Evolutionary conservation across 2,888 invertebrate genomes (phyloP).

Genomic region (Drosophila infuscata): DNA sequence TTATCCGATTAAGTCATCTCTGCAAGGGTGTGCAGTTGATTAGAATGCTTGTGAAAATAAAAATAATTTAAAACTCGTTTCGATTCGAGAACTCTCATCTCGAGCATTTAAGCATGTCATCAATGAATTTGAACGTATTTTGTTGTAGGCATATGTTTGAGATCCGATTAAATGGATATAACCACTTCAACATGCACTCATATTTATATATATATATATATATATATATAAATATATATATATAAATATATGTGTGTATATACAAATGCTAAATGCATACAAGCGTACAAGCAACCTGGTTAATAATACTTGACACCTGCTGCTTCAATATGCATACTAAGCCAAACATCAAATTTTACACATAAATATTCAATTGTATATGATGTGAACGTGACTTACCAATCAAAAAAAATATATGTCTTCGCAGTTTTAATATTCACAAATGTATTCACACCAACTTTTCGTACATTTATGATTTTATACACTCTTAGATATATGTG

Average conservation of each 20-base stretch:
- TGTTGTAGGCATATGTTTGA: slow-evolving; percentile 1
- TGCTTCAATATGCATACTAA: slow-evolving; percentile 30
- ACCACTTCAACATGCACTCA: slow-evolving; percentile 7
- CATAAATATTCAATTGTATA: not conserved
- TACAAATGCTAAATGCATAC: slow-evolving; percentile 5
- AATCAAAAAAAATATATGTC: slow-evolving; percentile 10
- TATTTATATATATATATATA: not conserved
- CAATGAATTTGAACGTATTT: slow-evolving; percentile 9
- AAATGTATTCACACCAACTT: slow-evolving; percentile 18
- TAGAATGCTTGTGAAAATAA: not conserved
- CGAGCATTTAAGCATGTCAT: not conserved
- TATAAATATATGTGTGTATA: not conserved
- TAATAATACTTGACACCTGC: slow-evolving; percentile 46
- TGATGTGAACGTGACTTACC: slow-evolving; percentile 29
- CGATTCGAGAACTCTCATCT: not conserved
- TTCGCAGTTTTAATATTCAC: slow-evolving; percentile 12
- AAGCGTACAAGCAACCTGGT: slow-evolving; percentile 20
- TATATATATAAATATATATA: not conserved
- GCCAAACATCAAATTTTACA: not conserved
- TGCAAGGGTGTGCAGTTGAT: not conserved
- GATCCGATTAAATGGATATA: slow-evolving; percentile 7
- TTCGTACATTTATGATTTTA: slow-evolving; percentile 22
- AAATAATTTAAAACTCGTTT: slow-evolving; percentile 2
- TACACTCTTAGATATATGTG: slow-evolving; percentile 29
- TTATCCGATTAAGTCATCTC: slow-evolving; percentile 5